Percentiles rank a stretch among this genome's conserved stretches.
phyloP scores from a whole-genome alignment of 2,797 vertebrate genomes.

The Liasis olivaceus region DNA sequence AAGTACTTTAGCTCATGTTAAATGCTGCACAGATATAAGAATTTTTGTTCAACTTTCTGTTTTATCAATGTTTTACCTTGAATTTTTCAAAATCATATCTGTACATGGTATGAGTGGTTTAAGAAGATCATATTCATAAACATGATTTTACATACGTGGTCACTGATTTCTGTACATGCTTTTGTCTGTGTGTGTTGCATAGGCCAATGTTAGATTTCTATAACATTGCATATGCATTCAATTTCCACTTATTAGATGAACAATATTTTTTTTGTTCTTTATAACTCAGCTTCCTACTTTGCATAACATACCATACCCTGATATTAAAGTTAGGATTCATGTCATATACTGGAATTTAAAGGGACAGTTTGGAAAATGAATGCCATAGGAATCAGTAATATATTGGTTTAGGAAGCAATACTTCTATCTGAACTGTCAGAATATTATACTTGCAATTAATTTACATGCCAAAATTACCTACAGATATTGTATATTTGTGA shows the following conservation, averaged over 20 bases:
- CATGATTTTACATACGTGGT: slow-evolving; percentile 3
- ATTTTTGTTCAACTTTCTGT: slow-evolving; percentile 24
- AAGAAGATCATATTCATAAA: background rate
- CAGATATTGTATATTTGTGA: background rate
- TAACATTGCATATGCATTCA: background rate
- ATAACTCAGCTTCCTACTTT: background rate
- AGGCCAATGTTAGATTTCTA: no score
- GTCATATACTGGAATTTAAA: background rate
- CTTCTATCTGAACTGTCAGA: background rate
- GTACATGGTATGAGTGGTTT: background rate
- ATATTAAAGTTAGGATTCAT: background rate
- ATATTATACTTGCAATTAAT: background rate
- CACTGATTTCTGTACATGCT: slow-evolving; percentile 20
- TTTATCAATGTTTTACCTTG: slow-evolving; percentile 14
- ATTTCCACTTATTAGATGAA: background rate
- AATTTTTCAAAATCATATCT: background rate
- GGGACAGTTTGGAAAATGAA: background rate
- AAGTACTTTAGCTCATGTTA: slow-evolving; percentile 33
- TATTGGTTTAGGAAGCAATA: background rate
- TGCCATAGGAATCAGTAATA: background rate
- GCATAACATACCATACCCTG: background rate
- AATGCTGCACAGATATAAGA: background rate
- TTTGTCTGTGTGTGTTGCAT: background rate
- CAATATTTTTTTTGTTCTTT: background rate
- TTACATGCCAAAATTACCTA: background rate